phyloP scores from a whole-genome alignment of 1,140 invertebrate genomes.

The Listronotus oregonensis region DNA sequence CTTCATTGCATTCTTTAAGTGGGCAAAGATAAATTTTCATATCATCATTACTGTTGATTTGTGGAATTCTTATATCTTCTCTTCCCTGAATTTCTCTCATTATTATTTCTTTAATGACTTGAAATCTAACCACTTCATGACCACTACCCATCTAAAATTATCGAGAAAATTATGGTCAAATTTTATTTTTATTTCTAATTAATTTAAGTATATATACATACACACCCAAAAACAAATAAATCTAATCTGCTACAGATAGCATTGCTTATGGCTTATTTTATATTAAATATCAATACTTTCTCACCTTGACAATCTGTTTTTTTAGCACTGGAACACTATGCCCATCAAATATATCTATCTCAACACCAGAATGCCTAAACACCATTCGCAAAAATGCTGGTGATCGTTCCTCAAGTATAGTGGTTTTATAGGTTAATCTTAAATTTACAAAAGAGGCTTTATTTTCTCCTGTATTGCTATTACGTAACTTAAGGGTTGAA shows the following conservation, averaged over 20 bases:
- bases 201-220: too few species aligned
- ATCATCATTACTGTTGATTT: not conserved
- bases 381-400: slow-evolving; percentile 1
- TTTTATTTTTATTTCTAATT: not conserved
- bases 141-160: slow-evolving; percentile 2
- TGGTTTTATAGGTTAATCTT: not conserved
- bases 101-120: slow-evolving; percentile 4
- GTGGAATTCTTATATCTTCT: not conserved
- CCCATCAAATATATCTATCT: not conserved
- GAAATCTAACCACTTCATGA: not conserved
- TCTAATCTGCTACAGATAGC: too few species aligned
- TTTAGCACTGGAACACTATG: not conserved
- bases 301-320: slow-evolving; percentile 8
- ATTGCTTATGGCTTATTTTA: too few species aligned
- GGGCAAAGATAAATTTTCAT: slow-evolving; percentile 9
- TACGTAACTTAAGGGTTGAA: too few species aligned
- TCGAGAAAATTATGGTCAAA: not conserved
- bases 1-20: slow-evolving; percentile 10
- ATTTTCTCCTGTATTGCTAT: too few species aligned
- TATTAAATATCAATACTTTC: too few species aligned
- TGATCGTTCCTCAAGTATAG: not conserved
- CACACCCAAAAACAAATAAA: too few species aligned
- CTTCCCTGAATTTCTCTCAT: not conserved
- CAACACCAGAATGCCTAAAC: not conserved
- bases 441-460: not conserved